Evolutionary conservation across 2,113 vertebrate species (phyloP), one percentile per base, ranked within the genome.

Genomic region (Laticauda laticaudata): DNA sequence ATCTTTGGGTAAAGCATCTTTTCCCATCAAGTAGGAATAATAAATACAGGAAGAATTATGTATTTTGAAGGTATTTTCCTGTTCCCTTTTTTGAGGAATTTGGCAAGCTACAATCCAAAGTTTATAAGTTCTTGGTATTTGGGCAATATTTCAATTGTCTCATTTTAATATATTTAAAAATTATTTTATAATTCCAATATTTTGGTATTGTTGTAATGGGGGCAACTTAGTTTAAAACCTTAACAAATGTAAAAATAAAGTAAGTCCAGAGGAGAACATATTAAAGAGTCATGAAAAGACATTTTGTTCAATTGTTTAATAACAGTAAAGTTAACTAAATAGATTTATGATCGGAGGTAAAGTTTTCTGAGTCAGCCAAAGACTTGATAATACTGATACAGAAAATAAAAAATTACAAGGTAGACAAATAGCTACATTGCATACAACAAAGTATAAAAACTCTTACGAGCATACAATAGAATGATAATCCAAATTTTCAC

Each of bases 401-500:
- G 51, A 90, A 56, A 89, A 18, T 51, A 59, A 0, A 61, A 91
- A 87, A 45, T 8, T 23, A 90, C 0, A 14, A 91, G 39, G 39
- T n/a, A 90, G 88, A 94, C n/a, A 69, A 21, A 20, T 5, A 20
- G 12, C 39, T 92, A 59, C 61, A 87, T 6, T 91, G 94, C 26
- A 69, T 29, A 86, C 0, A 57, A 11, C 0, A 56, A n/a, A 39
- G 54, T 2, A 0, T n/a, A 15, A 94, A 12, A 0, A 57, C 34
- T 20, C 1, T 87, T 61, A 75, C 88, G 86, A 94, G 1, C 0
- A 45, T 56, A 39, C 3, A 15, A 90, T 93, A 91, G 15, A 56
- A 4, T 43, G 92, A 9, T 53, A 24, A n/a, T 48, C 23, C 87
- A 39, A 90, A 21, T 93, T 93, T 94, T 95, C 87, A 93, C 53